Evolutionary conservation across 2,888 invertebrate species (phyloP), one percentile per base, ranked within the genome.

Genomic region (Ichneumoninae sp.): DNA sequence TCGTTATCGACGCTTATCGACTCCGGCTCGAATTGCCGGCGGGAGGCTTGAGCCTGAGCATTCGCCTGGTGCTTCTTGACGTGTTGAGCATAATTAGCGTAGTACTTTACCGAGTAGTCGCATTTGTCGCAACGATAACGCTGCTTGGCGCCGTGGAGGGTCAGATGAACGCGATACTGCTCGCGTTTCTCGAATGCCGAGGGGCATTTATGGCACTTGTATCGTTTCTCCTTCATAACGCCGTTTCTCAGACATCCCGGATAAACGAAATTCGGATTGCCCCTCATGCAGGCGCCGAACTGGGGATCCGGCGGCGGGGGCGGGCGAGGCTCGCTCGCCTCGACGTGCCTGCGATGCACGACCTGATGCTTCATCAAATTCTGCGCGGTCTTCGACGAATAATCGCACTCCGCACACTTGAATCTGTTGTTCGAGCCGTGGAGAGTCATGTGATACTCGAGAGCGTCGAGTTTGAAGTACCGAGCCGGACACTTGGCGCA

Each of bases 101-200:
- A 97, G 92, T 97, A 97, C 89, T 97, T 97, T 0, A 98, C 98
- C 1, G 98, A 97, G 93, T 98, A 98, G 94, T 98, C 98, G 93
- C 98, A 98, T 63, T 96, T 95, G 89, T 97, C 96, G 94, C 98
- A 98, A 88, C 96, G 96, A 92, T 97, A 98, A 84, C 96, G 95
- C 93, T 98, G 97, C 89, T 96, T 96, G 0, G 97, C 96, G 3
- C 98, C 98, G 91, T 98, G 98, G 65, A 98, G 94, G 22, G 96
- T 96, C 88, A 97, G 94, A 93, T 98, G 98, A 36, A 97, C 96
- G 93, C 97, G 96, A 93, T 97, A 98, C 92, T 98, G 97, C 89
- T 97, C 96, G 54, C 97, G 95, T 94, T 98, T 98, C 90, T 97
- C 97, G 93, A 98, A 98, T 0, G 97, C 97, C 65, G 97, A 97